Evolutionary conservation across 2,888 invertebrate species (phyloP).

Genomic region (Lissonota sp.): DNA sequence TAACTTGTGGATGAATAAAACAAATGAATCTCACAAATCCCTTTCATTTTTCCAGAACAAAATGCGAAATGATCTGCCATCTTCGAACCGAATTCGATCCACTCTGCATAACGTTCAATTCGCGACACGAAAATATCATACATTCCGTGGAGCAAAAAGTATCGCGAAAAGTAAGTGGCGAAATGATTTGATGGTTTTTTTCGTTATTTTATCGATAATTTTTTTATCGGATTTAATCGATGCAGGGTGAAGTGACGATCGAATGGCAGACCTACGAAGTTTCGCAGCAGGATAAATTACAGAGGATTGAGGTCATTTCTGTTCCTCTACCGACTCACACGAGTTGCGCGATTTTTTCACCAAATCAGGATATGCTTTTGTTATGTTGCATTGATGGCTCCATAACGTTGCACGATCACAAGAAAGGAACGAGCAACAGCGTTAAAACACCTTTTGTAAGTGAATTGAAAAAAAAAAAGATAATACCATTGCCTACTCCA

Average conservation of each 20-base stretch:
- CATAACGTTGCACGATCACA: slow-evolving; percentile 91
- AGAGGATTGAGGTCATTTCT: slow-evolving; percentile 88
- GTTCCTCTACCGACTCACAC: slow-evolving; percentile 90
- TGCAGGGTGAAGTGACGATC: slow-evolving; percentile 88
- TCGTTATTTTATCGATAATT: slow-evolving; percentile 35
- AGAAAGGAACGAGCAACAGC: slow-evolving; percentile 90
- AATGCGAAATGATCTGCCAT: slow-evolving; percentile 91
- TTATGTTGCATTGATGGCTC: slow-evolving; percentile 94
- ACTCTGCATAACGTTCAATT: slow-evolving; percentile 91
- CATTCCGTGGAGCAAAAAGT: slow-evolving; percentile 94
- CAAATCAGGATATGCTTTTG: slow-evolving; percentile 90
- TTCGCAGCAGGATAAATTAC: slow-evolving; percentile 86
- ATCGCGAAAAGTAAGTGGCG: slow-evolving; percentile 86
- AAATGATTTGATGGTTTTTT: too few species aligned
- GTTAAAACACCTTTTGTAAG: slow-evolving; percentile 93
- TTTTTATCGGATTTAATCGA: slow-evolving; percentile 67
- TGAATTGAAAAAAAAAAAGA: slow-evolving; percentile 61
- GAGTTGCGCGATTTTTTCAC: slow-evolving; percentile 87
- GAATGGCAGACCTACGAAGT: slow-evolving; percentile 89
- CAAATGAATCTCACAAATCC: not conserved
- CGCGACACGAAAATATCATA: slow-evolving; percentile 88
- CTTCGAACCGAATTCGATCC: slow-evolving; percentile 96
- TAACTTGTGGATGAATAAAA: not conserved
- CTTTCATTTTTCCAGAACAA: slow-evolving; percentile 85
- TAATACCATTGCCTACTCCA: not conserved